Percentiles rank a stretch among this genome's conserved stretches.
Evolutionary conservation across 2,113 vertebrate genomes (phyloP).

Genomic region (Hippocampus comes): DNA sequence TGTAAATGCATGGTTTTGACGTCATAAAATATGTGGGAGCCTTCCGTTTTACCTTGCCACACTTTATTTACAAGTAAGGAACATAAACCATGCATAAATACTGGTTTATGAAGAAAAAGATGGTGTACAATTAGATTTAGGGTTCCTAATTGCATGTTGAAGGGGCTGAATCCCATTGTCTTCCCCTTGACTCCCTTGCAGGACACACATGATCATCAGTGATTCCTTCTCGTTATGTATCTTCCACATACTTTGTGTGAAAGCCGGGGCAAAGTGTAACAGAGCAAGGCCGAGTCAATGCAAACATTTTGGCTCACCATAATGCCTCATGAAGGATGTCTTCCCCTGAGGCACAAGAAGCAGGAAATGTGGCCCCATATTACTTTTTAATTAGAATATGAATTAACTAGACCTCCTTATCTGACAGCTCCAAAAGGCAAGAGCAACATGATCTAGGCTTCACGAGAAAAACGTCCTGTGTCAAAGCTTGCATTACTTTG

Average conservation of each 20-base stretch:
- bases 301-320: conserved; percentile 58
- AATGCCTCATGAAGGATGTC: conserved; percentile 57
- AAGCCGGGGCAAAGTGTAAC: conserved; percentile 23
- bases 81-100: not conserved
- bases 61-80: not conserved
- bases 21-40: not conserved
- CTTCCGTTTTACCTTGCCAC: not conserved
- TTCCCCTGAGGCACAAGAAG: conserved; percentile 58
- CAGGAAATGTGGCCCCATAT: conserved; percentile 63
- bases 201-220: conserved; percentile 2
- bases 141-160: not conserved
- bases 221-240: conserved; percentile 9
- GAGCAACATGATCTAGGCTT: conserved; percentile 46
- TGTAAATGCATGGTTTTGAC: not conserved
- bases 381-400: conserved; percentile 69
- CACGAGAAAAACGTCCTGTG: conserved; percentile 22
- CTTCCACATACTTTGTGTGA: not conserved
- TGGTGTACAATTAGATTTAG: not conserved
- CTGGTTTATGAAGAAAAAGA: not conserved
- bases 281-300: conserved; percentile 38
- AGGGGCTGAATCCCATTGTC: conserved; percentile 24
- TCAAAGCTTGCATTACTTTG: conserved; percentile 31
- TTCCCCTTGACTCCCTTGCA: conserved; percentile 17
- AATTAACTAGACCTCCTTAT: conserved; percentile 68
- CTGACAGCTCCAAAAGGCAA: conserved; percentile 53